A percentile compares a stretch with the other conserved stretches of the same genome.
Evolutionary conservation across 2,888 invertebrate genomes (phyloP).

Genomic region (Camptogramma bilineatum): DNA sequence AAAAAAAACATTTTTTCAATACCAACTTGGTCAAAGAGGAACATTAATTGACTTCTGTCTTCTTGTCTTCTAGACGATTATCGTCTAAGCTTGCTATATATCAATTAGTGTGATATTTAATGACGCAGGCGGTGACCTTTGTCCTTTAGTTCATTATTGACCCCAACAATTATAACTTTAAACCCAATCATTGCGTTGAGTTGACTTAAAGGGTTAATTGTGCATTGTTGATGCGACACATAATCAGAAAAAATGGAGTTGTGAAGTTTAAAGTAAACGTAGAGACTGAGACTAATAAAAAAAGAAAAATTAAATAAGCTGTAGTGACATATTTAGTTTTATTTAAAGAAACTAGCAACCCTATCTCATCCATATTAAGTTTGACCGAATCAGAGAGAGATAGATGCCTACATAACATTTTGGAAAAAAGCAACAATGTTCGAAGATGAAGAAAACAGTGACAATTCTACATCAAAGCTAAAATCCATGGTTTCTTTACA

Average conservation of each 20-base stretch:
- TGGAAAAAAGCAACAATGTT: too few species aligned
- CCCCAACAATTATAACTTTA: conserved; percentile 19
- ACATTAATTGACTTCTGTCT: not conserved
- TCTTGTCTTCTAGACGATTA: too few species aligned
- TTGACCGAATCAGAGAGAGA: too few species aligned
- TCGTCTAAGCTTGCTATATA: too few species aligned
- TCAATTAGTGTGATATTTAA: conserved; percentile 16
- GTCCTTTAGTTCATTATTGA: conserved; percentile 12
- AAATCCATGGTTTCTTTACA: too few species aligned
- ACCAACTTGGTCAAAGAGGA: not conserved
- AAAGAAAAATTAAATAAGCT: too few species aligned
- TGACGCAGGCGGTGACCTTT: conserved; percentile 16
- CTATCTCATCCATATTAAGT: too few species aligned
- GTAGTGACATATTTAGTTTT: too few species aligned
- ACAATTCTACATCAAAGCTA: too few species aligned
- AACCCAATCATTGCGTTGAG: conserved; percentile 14
- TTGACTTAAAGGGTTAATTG: conserved; percentile 28
- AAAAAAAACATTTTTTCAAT: not conserved
- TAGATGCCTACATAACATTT: too few species aligned
- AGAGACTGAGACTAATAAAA: not conserved
- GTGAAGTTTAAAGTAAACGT: not conserved
- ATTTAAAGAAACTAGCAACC: too few species aligned
- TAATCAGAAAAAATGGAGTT: not conserved
- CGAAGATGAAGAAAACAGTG: too few species aligned
- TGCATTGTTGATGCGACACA: conserved; percentile 7